A percentile compares a stretch with the other conserved stretches of the same genome.
These are phyloP conservation scores for Gallinago nigripennis DNA, from an alignment of 2,797 vertebrate genomes.

Conservation along the genomic window DNA sequence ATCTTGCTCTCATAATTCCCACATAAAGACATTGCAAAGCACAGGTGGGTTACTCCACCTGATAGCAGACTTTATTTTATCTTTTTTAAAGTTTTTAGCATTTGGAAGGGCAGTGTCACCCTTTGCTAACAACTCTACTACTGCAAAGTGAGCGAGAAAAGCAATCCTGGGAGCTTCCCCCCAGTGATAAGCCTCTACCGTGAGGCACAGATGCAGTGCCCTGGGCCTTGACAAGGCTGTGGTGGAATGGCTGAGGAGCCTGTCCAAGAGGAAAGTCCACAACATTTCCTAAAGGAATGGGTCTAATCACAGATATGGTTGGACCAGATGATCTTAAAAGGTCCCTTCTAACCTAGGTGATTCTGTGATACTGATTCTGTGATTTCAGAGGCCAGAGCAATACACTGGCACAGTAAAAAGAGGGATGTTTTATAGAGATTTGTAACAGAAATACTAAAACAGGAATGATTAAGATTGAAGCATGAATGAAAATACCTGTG, in stretches of 20 bases:
- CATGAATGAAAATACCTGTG: background rate
- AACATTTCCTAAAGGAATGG: background rate
- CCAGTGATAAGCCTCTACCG: background rate
- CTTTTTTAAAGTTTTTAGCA: background rate
- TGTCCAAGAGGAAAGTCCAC: background rate
- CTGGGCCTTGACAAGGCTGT: background rate
- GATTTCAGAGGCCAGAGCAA: background rate
- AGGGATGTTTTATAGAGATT: background rate
- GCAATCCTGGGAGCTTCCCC: background rate
- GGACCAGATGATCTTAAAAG: too few relatives aligned
- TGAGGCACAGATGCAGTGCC: background rate
- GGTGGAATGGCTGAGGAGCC: background rate
- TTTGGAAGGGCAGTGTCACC: background rate
- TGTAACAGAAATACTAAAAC: background rate
- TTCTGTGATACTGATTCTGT: too few relatives aligned
- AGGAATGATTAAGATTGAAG: background rate
- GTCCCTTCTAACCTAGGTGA: too few relatives aligned
- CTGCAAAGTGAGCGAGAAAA: background rate
- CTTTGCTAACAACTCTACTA: background rate
- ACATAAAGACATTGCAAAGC: background rate
- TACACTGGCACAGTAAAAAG: background rate
- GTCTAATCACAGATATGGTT: too few relatives aligned
- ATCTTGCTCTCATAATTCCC: background rate
- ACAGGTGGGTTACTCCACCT: background rate
- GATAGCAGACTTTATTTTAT: background rate